These are phyloP conservation scores for Jaculus jaculus DNA, from an alignment of 2,113 vertebrate species.

Conservation along the genomic window DNA sequence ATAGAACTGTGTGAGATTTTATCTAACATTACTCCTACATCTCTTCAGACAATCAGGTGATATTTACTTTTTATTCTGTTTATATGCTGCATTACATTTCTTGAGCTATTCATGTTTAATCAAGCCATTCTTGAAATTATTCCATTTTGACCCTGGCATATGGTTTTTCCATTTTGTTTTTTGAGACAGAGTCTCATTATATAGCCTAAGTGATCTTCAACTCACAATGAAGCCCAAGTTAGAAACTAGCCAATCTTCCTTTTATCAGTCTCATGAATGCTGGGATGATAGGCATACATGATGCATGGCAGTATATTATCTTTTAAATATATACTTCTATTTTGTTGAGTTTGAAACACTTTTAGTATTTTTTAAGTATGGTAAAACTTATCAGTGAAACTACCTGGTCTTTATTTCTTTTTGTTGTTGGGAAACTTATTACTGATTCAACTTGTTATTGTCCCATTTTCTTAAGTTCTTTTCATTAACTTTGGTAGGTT, in stretches of 20 bases:
- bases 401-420: background rate
- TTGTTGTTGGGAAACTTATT: background rate
- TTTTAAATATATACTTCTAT: background rate
- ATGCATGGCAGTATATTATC: background rate
- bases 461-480: background rate
- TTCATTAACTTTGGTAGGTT: background rate
- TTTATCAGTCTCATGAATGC: background rate
- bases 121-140: background rate
- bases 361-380: background rate
- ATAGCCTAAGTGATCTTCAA: too few relatives aligned
- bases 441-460: background rate
- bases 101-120: background rate
- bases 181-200: background rate
- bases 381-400: too few relatives aligned
- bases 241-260: background rate
- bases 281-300: too few relatives aligned
- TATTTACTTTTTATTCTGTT: background rate
- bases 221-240: too few relatives aligned
- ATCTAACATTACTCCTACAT: background rate
- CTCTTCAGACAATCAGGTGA: background rate
- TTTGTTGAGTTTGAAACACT: background rate
- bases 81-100: background rate
- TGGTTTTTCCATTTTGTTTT: background rate
- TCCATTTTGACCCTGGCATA: background rate
- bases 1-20: too few relatives aligned